A percentile compares a stretch with the other conserved stretches of the same genome.
These are phyloP conservation scores for Bostrychus sinensis DNA, from an alignment of 2,113 vertebrate species.

Conservation along the genomic window DNA sequence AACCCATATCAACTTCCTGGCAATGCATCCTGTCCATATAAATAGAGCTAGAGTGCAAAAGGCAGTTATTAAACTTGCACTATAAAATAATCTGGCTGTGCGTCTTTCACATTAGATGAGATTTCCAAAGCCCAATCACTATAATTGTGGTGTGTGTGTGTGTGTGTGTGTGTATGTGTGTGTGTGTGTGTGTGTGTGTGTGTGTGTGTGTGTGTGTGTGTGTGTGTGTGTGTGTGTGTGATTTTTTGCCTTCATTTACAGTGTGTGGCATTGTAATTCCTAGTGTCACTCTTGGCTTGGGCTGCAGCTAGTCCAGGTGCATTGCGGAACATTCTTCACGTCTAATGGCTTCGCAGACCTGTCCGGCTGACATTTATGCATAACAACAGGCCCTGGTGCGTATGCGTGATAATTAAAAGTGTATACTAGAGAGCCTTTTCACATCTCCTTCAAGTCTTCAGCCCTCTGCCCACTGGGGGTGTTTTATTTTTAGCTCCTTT, in stretches of 20 bases:
- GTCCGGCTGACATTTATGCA: slow-evolving; percentile 61
- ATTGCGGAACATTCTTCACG: slow-evolving; percentile 41
- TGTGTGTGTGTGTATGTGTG: no score
- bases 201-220: no score
- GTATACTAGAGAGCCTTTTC: slow-evolving; percentile 45
- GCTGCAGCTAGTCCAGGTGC: slow-evolving; percentile 43
- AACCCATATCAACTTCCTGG: neutral
- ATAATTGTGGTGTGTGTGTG: neutral
- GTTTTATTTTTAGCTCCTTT: slow-evolving; percentile 68
- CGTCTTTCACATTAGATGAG: neutral
- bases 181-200: no score
- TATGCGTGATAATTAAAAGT: slow-evolving; percentile 65
- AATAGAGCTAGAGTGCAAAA: neutral
- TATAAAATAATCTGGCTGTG: neutral
- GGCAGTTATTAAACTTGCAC: neutral
- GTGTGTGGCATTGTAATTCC: neutral
- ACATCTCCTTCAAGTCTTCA: slow-evolving; percentile 50
- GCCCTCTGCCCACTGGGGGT: slow-evolving; percentile 31
- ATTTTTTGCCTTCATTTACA: neutral
- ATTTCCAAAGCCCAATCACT: neutral
- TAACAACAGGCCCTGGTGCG: slow-evolving; percentile 38
- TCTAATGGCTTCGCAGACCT: slow-evolving; percentile 38
- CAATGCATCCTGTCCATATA: neutral
- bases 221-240: no score
- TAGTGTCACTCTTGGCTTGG: slow-evolving; percentile 32